Evolutionary conservation across 2,888 invertebrate genomes (phyloP).

Genomic region (Orchestes rusci): DNA sequence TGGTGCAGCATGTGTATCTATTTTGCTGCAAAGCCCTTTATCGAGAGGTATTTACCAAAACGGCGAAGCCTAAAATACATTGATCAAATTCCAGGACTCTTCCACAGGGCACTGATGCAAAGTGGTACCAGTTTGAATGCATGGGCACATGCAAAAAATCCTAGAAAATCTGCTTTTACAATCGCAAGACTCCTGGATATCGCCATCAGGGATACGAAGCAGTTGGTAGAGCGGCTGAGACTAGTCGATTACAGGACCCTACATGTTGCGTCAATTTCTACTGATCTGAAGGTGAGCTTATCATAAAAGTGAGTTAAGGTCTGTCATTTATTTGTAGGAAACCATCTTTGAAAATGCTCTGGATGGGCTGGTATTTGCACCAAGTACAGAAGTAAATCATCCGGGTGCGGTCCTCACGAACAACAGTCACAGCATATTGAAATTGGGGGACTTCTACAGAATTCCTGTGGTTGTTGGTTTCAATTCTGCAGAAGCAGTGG

Average conservation of each 20-base stretch:
- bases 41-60: conserved; percentile 22
- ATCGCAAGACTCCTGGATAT: conserved; percentile 29
- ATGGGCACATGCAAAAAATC: conserved; percentile 31
- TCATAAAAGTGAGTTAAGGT: no score
- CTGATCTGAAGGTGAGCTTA: conserved; percentile 21
- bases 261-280: conserved; percentile 19
- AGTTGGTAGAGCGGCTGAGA: conserved; percentile 28
- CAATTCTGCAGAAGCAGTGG: conserved; percentile 44
- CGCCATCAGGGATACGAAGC: conserved; percentile 24
- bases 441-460: conserved; percentile 25
- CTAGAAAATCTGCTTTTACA: conserved; percentile 26
- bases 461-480: conserved; percentile 50
- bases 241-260: conserved; percentile 26
- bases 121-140: conserved; percentile 32
- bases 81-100: conserved; percentile 27
- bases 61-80: no score
- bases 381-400: conserved; percentile 25
- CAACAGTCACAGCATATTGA: conserved; percentile 23
- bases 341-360: conserved; percentile 26
- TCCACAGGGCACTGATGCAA: conserved; percentile 31
- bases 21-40: conserved; percentile 30
- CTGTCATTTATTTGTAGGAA: conserved; percentile 19
- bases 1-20: conserved; percentile 31
- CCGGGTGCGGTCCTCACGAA: conserved; percentile 26
- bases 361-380: conserved; percentile 27